These are phyloP conservation scores for Botrylloides violaceus DNA, from an alignment of 23 tunicate species.

Conservation along the genomic window DNA sequence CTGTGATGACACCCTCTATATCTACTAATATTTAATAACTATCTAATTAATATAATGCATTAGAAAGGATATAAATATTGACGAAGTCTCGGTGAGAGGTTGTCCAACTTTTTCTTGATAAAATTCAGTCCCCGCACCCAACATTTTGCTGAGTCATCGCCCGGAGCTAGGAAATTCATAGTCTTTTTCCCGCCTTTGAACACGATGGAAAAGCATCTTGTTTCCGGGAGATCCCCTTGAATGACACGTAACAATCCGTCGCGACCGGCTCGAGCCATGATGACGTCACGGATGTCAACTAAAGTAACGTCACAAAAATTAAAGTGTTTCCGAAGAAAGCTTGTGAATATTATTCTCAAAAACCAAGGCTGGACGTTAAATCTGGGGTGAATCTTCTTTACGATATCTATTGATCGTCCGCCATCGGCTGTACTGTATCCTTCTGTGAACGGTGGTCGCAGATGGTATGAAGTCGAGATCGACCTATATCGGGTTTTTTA, in stretches of 20 bases:
- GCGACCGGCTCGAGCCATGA: conserved; percentile 9
- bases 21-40: too few species aligned
- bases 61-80: conserved; percentile 84
- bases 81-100: conserved; percentile 40
- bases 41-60: not conserved
- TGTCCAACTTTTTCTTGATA: conserved; percentile 22
- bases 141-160: conserved; percentile 48
- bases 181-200: conserved; percentile 36
- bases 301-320: too few species aligned
- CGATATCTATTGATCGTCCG: too few species aligned
- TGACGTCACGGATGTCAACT: conserved; percentile 17
- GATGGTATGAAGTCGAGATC: too few species aligned
- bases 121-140: conserved; percentile 60
- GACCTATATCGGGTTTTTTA: too few species aligned
- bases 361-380: too few species aligned
- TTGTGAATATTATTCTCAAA: too few species aligned
- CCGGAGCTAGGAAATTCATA: conserved; percentile 37
- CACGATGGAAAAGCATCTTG: conserved; percentile 46
- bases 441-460: too few species aligned
- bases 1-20: too few species aligned
- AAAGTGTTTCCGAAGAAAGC: too few species aligned
- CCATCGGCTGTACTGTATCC: too few species aligned
- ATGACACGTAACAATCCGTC: conserved; percentile 3
- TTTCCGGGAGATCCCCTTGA: conserved; percentile 6
- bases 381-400: too few species aligned